Evolutionary conservation across 2,113 vertebrate genomes (phyloP).

Genomic region (Ceratotherium simum): DNA sequence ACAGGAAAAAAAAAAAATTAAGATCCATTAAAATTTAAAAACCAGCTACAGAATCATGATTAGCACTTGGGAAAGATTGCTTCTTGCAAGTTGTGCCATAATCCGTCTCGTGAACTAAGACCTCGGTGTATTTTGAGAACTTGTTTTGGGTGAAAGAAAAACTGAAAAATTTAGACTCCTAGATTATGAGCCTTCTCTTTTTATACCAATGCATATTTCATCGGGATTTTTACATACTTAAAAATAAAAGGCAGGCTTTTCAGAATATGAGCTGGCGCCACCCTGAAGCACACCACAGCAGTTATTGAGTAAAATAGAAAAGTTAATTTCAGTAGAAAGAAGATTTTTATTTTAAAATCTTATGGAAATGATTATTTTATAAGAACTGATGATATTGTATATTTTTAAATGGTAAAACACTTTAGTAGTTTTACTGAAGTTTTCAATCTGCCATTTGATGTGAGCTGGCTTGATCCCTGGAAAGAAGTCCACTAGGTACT

Average conservation of each 20-base stretch:
- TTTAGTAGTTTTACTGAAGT: neutral
- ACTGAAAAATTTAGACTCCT: neutral
- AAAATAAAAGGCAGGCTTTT: slow-evolving; percentile 11
- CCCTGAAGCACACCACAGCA: neutral
- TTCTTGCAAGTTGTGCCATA: neutral
- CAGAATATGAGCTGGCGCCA: neutral
- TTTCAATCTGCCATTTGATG: neutral
- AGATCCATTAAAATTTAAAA: neutral
- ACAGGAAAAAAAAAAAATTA: neutral
- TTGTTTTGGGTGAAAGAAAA: neutral
- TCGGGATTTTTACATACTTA: neutral
- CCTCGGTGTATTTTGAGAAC: neutral
- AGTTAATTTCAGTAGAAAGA: neutral
- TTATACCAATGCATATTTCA: neutral
- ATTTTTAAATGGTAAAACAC: slow-evolving; percentile 10
- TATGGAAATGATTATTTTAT: neutral
- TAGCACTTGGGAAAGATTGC: neutral
- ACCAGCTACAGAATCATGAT: neutral
- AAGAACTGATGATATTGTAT: neutral
- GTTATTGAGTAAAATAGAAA: neutral
- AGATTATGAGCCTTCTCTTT: slow-evolving; percentile 2
- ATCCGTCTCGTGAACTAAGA: neutral
- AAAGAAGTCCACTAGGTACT: neutral
- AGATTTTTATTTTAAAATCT: neutral
- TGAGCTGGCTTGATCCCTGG: neutral